Conservation (phyloP, 2,888 invertebrate species). For the Megaustenia siamemsis region DNA sequence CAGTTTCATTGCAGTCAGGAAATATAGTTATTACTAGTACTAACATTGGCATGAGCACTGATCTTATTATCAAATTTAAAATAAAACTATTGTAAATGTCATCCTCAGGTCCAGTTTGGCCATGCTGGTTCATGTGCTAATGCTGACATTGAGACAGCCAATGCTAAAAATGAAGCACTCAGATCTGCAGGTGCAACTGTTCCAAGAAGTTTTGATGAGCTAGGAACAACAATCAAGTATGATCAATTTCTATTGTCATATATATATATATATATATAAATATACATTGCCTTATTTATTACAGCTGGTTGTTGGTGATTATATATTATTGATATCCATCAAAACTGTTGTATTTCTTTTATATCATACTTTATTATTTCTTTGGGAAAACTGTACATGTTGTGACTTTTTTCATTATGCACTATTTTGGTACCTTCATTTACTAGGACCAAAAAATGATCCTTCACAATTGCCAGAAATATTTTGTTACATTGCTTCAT, state of each 20-base stretch:
- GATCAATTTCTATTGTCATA: slow-evolving; percentile 28
- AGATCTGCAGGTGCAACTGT: slow-evolving; percentile 91
- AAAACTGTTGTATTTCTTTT: too few relatives aligned
- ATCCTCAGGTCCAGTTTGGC: slow-evolving; percentile 92
- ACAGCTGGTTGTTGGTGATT: not conserved
- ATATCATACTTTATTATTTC: too few relatives aligned
- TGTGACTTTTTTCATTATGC: too few relatives aligned
- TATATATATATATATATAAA: not conserved
- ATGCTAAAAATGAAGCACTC: slow-evolving; percentile 92
- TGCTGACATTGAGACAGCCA: slow-evolving; percentile 94
- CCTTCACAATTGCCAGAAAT: too few relatives aligned
- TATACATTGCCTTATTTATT: too few relatives aligned
- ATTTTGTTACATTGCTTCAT: too few relatives aligned
- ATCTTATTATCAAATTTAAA: not conserved
- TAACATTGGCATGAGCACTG: not conserved
- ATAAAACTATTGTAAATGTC: not conserved
- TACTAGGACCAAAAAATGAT: too few relatives aligned
- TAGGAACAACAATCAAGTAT: slow-evolving; percentile 89
- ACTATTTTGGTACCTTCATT: too few relatives aligned
- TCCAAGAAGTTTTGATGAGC: slow-evolving; percentile 93
- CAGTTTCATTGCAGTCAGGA: too few relatives aligned
- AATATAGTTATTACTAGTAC: not conserved
- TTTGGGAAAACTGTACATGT: too few relatives aligned
- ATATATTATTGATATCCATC: not conserved
- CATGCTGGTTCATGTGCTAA: slow-evolving; percentile 99